Base-by-base conservation (phyloP, 1,140 invertebrate genomes). In the Microplitis mediator region DNA sequence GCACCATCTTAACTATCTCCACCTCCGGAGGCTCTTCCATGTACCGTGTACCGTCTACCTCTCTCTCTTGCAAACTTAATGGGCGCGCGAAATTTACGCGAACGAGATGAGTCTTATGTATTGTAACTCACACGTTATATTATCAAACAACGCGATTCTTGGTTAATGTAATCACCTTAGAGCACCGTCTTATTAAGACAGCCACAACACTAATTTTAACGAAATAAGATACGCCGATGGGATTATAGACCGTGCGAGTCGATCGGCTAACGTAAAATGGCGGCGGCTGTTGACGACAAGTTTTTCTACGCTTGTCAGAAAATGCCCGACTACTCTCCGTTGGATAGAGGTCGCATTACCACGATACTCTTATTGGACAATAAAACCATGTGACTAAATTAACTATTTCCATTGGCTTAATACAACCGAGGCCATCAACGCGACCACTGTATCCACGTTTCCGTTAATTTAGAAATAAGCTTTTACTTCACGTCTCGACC, bases 271-370 rank as follows among this genome's bases (percentile, higher is more conserved):
- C 90, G 90, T 92, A 94, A 94, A 91, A 95, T 95, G 93, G 93
- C 93, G 92, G 93, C 93, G 77, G 83, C 81, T 94, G 92, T 94
- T 94, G 93, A 93, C 93, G 92, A 93, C 91, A 92, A 93, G 91
- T 94, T 94, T 93, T 93, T 93, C 91, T 94, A 93, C 92, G 93
- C 92, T 94, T 93, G 93, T 94, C 93, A 94, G 91, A 92, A 93
- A 90, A 92, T 92, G 90, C 90, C 92, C 92, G 92, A 92, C 90
- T 90, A 81, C 91, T 4, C 50, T 91, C 90, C 90, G 80, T 78
- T 75, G 80, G 73, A 52, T 69, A 75, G 82, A 83, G 91, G 92
- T 89, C 89, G 91, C 88, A 88, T 81, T 79, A 78, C 75, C 76
- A 31, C 45, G 14, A 6, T 2, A 9, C 14, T 32, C 8, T 67